A percentile compares a stretch with the other conserved stretches of the same genome.
phyloP scores from a whole-genome alignment of 2,797 vertebrate genomes.

The Fistularia commersonii region DNA sequence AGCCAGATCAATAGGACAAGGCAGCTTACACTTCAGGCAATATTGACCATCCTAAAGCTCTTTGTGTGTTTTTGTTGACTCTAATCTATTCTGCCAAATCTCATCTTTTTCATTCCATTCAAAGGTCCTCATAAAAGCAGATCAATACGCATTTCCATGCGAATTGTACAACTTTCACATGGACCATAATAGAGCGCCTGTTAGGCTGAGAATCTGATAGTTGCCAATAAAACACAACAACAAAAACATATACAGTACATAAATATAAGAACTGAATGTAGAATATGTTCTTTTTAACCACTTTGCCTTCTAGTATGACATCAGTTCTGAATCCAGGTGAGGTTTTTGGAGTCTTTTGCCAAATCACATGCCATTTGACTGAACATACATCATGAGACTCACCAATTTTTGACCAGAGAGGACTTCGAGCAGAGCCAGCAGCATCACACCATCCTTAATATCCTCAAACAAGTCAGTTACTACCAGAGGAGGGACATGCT shows the following conservation, averaged over 20 bases:
- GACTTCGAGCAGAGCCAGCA: constrained; percentile 91
- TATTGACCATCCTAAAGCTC: constrained; percentile 54
- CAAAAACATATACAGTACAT: constrained; percentile 20
- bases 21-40: constrained; percentile 56
- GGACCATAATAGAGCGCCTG: background rate
- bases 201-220: too few species aligned
- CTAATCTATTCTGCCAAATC: constrained; percentile 56
- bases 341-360: constrained; percentile 35
- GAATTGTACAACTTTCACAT: background rate
- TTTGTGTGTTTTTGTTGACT: constrained; percentile 41
- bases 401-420: constrained; percentile 96
- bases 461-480: constrained; percentile 95
- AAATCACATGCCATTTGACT: constrained; percentile 39
- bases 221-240: constrained; percentile 3
- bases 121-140: constrained; percentile 56
- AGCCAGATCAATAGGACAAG: constrained; percentile 58
- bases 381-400: constrained; percentile 54
- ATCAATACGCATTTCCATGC: constrained; percentile 54
- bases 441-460: constrained; percentile 94
- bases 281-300: background rate
- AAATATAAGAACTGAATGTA: constrained; percentile 13
- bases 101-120: constrained; percentile 42
- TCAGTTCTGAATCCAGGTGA: background rate
- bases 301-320: too few species aligned
- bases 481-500: constrained; percentile 87